Percentiles rank a stretch among this genome's conserved stretches.
Evolutionary conservation across 2,888 invertebrate genomes (phyloP).

Genomic region (Morpho deidamia): DNA sequence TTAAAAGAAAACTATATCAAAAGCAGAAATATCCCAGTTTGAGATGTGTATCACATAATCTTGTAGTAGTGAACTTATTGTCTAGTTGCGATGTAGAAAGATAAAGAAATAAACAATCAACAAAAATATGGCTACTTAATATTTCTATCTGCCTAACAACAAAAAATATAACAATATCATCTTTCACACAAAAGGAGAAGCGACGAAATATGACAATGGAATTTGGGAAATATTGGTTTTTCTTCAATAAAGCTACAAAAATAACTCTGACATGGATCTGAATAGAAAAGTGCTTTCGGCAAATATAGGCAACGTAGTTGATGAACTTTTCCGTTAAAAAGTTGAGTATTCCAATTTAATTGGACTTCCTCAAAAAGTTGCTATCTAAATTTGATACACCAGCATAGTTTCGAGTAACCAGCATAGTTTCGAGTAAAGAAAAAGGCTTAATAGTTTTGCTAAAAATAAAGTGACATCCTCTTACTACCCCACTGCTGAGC

Average conservation of each 20-base stretch:
- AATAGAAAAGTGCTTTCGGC: slow-evolving; percentile 19
- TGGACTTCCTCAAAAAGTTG: slow-evolving; percentile 15
- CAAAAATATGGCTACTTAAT: not conserved
- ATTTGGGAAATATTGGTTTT: slow-evolving; percentile 52
- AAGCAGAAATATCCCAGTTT: no score
- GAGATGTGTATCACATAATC: no score
- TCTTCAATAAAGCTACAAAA: slow-evolving; percentile 45
- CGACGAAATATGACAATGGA: slow-evolving; percentile 33
- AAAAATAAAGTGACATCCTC: no score
- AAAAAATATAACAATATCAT: slow-evolving; percentile 25
- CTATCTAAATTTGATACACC: no score
- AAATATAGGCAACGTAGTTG: slow-evolving; percentile 21
- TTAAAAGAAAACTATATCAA: no score
- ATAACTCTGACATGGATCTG: slow-evolving; percentile 42
- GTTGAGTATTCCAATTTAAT: slow-evolving; percentile 35
- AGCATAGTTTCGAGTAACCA: no score
- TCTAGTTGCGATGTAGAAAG: no score
- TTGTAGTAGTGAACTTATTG: no score
- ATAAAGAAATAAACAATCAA: not conserved
- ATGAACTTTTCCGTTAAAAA: slow-evolving; percentile 43
- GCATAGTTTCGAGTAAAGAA: no score
- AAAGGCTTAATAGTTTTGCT: no score
- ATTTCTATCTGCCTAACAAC: no score
- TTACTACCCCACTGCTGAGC: no score
- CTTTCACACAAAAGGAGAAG: slow-evolving; percentile 32